Base-by-base conservation (phyloP, 2,113 vertebrate genomes). In the Gavia stellata region DNA sequence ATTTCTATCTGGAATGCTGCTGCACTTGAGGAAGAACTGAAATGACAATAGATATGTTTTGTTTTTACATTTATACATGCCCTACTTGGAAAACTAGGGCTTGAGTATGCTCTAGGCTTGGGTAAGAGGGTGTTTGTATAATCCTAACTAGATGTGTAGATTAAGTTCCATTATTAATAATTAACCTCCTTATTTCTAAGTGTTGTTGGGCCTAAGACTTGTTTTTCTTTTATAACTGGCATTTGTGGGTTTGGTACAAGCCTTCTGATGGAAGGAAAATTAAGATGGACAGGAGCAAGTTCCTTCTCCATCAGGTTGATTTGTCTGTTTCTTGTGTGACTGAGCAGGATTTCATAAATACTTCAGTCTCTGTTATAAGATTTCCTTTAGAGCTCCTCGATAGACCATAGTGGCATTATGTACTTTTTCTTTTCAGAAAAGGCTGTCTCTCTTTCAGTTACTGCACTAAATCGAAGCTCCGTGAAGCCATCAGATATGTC, bases 401-500 rank as follows among this genome's bases (percentile, higher is more conserved):
- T 40, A 36, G 44, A 67, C 8, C 40, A 10, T 9, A 58, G 21
- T 77, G 20, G 28, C 11, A 47, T 81, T 77, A 87, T 66, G 77
- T 45, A 59, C 10, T 70, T 68, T 34, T 80, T 55, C 2, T 92
- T 95, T 91, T 75, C 36, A 65, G 50, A 67, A 66, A 72, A 92
- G 18, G 6, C 19, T 56, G 40, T 85, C 61, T 91, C 4, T 74
- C 19, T 91, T 81, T n/a, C 87, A 98, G 98, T 97, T 96, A 95
- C 98, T 74, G 96, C 98, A 85, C 90, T 96, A 14, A 87, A 42
- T 75, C 97, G 97, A 91, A 98, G 96, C 84, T 94, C 97, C 44
- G 59, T 97, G 33, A 98, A 96, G 86, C 98, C 98, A 21, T 97
- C 98, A 66, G 98, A 99, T 72, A 50, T 98, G 68, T 98, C 98